Conservation (phyloP, 2,113 vertebrate genomes). For the Anser cygnoides region DNA sequence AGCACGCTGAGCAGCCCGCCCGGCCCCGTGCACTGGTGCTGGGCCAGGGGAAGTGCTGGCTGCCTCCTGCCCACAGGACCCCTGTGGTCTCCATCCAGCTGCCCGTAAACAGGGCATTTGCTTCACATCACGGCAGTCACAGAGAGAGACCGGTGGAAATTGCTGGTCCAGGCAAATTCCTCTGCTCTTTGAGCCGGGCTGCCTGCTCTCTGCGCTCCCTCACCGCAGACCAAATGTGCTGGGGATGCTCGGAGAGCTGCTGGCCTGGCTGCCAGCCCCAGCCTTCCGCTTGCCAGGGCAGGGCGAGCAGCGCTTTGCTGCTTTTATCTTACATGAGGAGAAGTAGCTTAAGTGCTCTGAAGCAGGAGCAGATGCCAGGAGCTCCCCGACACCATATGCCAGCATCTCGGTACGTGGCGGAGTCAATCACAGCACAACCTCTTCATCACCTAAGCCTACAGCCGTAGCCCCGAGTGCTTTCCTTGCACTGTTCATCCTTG, state of each 20-base stretch:
- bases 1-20: not conserved
- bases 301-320: not conserved
- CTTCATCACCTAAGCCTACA: not conserved
- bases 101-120: not conserved
- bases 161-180: not conserved
- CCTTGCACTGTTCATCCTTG: not conserved
- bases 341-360: not conserved
- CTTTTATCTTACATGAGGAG: not conserved
- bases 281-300: not conserved
- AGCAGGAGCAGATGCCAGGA: not conserved
- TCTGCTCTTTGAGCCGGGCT: not conserved
- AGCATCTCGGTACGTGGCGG: not conserved
- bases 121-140: not conserved
- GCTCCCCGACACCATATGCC: not conserved
- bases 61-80: not conserved
- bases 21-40: not conserved
- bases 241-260: not conserved
- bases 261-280: not conserved
- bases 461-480: not conserved
- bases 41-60: not conserved
- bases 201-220: not conserved
- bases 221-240: rapidly evolving
- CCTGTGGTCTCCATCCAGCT: not conserved
- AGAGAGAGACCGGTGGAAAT: not conserved
- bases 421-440: not conserved